These are phyloP conservation scores for Pyralis farinalis DNA, from an alignment of 2,888 invertebrate species.

Conservation along the genomic window DNA sequence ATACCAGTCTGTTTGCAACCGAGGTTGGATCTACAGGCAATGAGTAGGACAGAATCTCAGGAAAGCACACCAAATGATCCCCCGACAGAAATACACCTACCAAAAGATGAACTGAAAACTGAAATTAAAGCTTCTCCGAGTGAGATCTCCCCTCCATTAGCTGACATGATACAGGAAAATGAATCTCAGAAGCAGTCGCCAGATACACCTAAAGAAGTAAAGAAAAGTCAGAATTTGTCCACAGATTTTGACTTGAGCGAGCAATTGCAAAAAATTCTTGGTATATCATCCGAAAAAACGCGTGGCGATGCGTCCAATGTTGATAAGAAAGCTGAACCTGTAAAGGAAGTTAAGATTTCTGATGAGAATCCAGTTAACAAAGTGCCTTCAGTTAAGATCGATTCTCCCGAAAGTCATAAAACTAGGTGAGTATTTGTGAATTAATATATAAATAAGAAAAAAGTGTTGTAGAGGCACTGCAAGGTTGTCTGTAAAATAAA, in stretches of 20 bases:
- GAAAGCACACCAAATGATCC: conserved; percentile 69
- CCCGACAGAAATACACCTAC: conserved; percentile 68
- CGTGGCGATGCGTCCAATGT: conserved; percentile 41
- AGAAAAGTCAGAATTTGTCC: conserved; percentile 73
- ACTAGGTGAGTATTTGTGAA: conserved; percentile 62
- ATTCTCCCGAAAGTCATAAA: conserved; percentile 68
- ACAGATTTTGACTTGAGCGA: conserved; percentile 76
- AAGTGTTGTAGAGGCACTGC: too few relatives aligned
- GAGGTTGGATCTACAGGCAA: conserved; percentile 51
- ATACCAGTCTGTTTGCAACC: conserved; percentile 67
- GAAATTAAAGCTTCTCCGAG: conserved; percentile 68
- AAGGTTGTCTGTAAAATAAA: too few relatives aligned
- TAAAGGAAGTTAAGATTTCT: conserved; percentile 63
- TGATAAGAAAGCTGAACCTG: conserved; percentile 59
- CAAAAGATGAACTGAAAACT: conserved; percentile 48
- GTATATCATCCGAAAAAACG: conserved; percentile 72
- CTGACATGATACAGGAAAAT: conserved; percentile 45
- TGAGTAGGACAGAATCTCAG: conserved; percentile 59
- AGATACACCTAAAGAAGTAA: conserved; percentile 67
- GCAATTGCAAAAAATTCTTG: conserved; percentile 73
- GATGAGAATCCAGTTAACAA: conserved; percentile 51
- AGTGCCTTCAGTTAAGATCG: conserved; percentile 73
- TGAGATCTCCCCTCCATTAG: conserved; percentile 68
- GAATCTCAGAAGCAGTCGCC: conserved; percentile 70
- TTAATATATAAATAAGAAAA: too few relatives aligned